phyloP scores from a whole-genome alignment of 2,888 invertebrate genomes.

The Dryococelus australis region DNA sequence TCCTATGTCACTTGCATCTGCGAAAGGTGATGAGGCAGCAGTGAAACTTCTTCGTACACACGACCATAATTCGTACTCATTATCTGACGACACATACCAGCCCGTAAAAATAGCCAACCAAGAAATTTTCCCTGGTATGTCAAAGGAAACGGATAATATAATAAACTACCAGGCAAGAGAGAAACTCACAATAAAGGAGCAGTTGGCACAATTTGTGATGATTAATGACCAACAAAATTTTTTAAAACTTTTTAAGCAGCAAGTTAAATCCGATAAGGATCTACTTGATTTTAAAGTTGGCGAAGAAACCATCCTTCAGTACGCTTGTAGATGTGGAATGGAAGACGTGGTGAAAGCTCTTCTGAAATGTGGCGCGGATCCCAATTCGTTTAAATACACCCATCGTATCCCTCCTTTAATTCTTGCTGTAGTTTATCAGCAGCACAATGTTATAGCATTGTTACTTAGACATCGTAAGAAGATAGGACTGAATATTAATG shows the following conservation, averaged over 20 bases:
- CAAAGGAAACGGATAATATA: neutral
- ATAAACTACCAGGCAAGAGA: neutral
- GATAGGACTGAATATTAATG: neutral
- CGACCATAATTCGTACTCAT: conserved; percentile 40
- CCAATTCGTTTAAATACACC: neutral
- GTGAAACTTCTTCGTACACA: conserved; percentile 64
- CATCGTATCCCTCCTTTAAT: neutral
- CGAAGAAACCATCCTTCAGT: conserved; percentile 12
- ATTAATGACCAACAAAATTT: neutral
- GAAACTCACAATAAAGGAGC: neutral
- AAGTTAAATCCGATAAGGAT: conserved; percentile 6
- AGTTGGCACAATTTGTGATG: neutral
- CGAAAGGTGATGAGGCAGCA: conserved; percentile 63
- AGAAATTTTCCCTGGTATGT: neutral
- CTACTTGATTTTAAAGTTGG: neutral
- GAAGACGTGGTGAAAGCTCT: neutral
- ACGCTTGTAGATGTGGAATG: neutral
- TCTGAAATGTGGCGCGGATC: neutral
- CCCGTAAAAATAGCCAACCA: neutral
- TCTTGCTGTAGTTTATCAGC: neutral
- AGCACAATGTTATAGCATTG: neutral
- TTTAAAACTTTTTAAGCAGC: neutral
- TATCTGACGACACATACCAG: neutral
- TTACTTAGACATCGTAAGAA: neutral
- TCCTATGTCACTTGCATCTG: conserved; percentile 54